A percentile compares a stretch with the other conserved stretches of the same genome.
Conservation (phyloP, 2,113 vertebrate species). For the Ctenomys sociabilis region DNA sequence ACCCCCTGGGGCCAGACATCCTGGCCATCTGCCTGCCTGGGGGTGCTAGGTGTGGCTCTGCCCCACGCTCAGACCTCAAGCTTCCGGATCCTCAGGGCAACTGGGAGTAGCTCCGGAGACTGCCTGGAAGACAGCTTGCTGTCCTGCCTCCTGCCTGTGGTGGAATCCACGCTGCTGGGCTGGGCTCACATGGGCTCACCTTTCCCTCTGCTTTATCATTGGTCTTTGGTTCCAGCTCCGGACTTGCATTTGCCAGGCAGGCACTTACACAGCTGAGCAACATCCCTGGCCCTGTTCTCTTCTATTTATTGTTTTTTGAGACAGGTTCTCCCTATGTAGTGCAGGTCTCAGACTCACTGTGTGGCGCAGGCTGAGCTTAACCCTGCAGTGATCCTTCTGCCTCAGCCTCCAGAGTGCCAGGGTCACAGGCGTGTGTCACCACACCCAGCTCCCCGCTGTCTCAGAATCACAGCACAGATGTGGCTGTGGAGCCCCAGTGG, state of each 20-base stretch:
- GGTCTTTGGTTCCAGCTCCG: too few relatives aligned
- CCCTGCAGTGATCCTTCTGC: background rate
- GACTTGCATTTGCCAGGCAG: too few relatives aligned
- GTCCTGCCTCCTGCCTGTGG: too few relatives aligned
- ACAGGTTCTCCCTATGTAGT: background rate
- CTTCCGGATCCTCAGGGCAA: background rate
- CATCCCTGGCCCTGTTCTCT: background rate
- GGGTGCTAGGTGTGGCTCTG: fast-evolving
- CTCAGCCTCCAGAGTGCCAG: background rate
- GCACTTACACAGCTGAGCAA: too few relatives aligned
- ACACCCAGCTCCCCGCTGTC: background rate
- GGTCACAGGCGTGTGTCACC: background rate
- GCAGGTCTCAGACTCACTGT: background rate
- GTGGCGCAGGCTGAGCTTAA: background rate
- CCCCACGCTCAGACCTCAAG: background rate
- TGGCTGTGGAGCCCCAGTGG: background rate
- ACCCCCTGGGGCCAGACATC: background rate
- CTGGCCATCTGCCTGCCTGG: background rate
- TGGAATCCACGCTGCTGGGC: too few relatives aligned
- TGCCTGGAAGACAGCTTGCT: too few relatives aligned
- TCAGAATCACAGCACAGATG: background rate
- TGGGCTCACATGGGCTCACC: fast-evolving
- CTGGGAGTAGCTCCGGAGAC: background rate
- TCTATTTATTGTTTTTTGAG: background rate
- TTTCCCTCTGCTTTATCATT: background rate